Percentiles rank a stretch among this genome's conserved stretches.
phyloP scores from a whole-genome alignment of 2,888 invertebrate genomes.

The Athalia cordata region DNA sequence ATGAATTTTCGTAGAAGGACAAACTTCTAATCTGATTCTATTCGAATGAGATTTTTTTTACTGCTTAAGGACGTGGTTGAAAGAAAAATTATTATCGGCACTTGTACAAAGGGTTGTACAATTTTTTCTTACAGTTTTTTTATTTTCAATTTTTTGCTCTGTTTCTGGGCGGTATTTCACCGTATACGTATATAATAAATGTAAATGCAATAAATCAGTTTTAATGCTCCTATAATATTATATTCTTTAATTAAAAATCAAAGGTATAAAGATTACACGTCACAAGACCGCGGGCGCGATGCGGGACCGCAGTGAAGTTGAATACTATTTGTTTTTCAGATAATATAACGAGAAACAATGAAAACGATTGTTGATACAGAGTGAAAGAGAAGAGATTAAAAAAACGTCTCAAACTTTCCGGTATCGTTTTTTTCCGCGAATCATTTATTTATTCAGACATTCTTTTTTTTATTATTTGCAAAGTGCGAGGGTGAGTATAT shows the following conservation, averaged over 20 bases:
- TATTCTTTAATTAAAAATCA: slow-evolving; percentile 67
- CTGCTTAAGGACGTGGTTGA: too few species aligned
- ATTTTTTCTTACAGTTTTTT: not conserved
- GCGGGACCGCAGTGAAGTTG: slow-evolving; percentile 17
- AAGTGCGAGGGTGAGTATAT: too few species aligned
- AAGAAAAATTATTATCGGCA: too few species aligned
- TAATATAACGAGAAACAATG: slow-evolving; percentile 60
- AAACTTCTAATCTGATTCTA: too few species aligned
- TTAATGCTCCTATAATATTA: slow-evolving; percentile 62
- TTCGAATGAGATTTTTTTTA: too few species aligned
- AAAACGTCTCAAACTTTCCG: not conserved
- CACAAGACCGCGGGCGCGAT: slow-evolving; percentile 52
- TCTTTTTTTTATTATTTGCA: not conserved
- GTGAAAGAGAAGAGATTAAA: slow-evolving; percentile 43
- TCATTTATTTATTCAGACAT: not conserved
- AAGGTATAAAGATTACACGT: slow-evolving; percentile 60
- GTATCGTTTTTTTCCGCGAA: not conserved
- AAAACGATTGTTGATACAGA: slow-evolving; percentile 55
- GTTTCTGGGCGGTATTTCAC: not conserved
- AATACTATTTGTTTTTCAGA: slow-evolving; percentile 55
- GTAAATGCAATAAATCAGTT: slow-evolving; percentile 61
- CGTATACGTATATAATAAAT: slow-evolving; percentile 48
- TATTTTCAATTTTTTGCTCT: slow-evolving; percentile 46
- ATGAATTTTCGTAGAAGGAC: too few species aligned
- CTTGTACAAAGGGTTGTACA: slow-evolving; percentile 53